Base-by-base conservation (phyloP, 1,140 invertebrate species). In the Apis dorsata region DNA sequence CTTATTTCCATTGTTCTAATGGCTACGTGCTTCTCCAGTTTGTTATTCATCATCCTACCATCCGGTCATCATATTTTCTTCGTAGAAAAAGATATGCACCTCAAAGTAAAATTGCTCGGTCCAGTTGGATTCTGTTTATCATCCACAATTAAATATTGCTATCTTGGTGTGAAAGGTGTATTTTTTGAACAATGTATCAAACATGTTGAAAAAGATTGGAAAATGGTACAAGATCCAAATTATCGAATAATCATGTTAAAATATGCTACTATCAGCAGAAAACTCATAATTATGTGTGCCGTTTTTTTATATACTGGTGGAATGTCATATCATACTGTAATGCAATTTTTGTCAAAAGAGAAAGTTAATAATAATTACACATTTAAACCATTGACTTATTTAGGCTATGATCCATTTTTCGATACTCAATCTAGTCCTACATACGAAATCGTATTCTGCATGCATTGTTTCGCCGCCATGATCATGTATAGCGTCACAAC, bases 361-460 rank as follows among this genome's bases (percentile, higher is more conserved):
- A 80, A 8, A 1, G 44, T 55, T 13, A 28, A 68, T 1, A 55
- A 73, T 3, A 90, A 88, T 13, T 0, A 21, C 34, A 90, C 84
- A 0, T 21, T 76, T 7, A 80, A 71, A 51, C 34, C 68, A 2
- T 28, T 88, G 0, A 81, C 85, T 11, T 92, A 91, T 84, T 90
- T 88, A 10, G 75, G 88, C 11, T 87, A 91, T 49, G 88, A 88
- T 15, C 11, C 85, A 0, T 84, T 91, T 13, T 84, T 91, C 59
- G 86, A 92, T 68, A 70, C 86, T 2, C 80, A 85, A 68, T 71
- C 79, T 3, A 88, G 81, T 73, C 90, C 90, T 9, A 63, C 68
- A 11, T 92, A 91, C 60, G 88, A 92, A 62, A 85, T 88, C 12
- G 73, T 92, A 0, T 92, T 90, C 28, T 57, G 53, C 1, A 49